phyloP scores from a whole-genome alignment of 1,140 invertebrate genomes.

The Manduca sexta region DNA sequence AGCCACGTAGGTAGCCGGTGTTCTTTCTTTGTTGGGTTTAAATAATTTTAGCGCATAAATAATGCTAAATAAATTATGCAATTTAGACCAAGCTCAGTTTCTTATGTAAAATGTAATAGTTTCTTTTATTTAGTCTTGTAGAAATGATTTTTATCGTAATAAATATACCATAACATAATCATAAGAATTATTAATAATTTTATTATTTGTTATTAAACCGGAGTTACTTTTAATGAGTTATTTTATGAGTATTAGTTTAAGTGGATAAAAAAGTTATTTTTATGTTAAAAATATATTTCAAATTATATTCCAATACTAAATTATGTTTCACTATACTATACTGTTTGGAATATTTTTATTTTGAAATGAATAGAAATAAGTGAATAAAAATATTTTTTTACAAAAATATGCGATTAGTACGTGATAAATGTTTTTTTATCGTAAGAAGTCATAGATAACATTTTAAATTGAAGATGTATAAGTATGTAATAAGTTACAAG shows the following conservation, averaged over 20 bases:
- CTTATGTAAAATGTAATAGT: slow-evolving; percentile 1
- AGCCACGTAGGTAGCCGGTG: slow-evolving; percentile 63
- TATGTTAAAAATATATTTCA: background rate
- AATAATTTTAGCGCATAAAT: slow-evolving; percentile 1
- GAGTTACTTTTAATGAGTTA: background rate
- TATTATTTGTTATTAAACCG: background rate
- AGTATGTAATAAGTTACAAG: background rate
- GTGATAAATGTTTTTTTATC: no score
- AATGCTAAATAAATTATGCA: background rate
- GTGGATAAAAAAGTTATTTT: background rate
- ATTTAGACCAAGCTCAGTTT: background rate
- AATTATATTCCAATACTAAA: background rate
- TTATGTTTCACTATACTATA: background rate
- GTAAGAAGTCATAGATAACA: no score
- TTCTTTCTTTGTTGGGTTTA: slow-evolving; percentile 40
- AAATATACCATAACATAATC: no score
- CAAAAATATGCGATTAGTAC: no score
- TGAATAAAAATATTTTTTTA: no score
- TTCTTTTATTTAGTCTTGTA: no score
- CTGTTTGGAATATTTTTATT: background rate
- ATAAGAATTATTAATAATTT: background rate
- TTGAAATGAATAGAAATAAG: background rate
- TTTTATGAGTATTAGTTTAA: background rate
- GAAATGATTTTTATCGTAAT: no score
- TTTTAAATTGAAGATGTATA: no score